Percentiles rank a stretch among this genome's conserved stretches.
Evolutionary conservation across 2,113 vertebrate species (phyloP).

Genomic region (Hyla sarda): DNA sequence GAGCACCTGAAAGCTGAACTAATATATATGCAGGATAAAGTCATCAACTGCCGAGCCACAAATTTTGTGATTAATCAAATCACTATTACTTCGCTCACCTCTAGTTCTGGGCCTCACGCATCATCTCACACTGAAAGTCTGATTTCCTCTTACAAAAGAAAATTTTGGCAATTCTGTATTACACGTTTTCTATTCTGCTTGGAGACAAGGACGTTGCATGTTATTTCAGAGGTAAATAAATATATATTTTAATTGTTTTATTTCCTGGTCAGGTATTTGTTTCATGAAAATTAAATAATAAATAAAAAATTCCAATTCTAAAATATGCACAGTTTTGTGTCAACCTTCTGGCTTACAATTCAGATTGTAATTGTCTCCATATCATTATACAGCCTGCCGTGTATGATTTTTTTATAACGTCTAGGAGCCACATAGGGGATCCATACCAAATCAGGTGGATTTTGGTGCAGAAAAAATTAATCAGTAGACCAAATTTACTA

Average conservation of each 20-base stretch:
- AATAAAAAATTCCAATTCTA: neutral
- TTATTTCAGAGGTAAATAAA: neutral
- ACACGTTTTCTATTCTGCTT: neutral
- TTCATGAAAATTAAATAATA: slow-evolving; percentile 14
- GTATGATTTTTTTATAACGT: no score
- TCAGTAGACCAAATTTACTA: no score
- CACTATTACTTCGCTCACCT: no score
- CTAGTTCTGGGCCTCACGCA: neutral
- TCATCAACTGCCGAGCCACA: no score
- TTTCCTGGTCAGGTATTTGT: neutral
- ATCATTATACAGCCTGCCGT: neutral
- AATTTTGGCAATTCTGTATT: neutral
- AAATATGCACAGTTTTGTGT: neutral
- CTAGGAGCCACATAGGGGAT: no score
- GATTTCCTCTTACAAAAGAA: slow-evolving; percentile 7
- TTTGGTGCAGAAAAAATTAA: no score
- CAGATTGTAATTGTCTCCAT: neutral
- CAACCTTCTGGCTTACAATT: neutral
- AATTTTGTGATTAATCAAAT: no score
- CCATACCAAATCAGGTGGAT: no score
- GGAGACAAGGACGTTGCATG: neutral
- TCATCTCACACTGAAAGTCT: slow-evolving; percentile 14
- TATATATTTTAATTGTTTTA: neutral
- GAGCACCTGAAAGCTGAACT: no score
- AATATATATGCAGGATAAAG: no score